Evolutionary conservation across 1,140 invertebrate species (phyloP).

Genomic region (Physella acuta): DNA sequence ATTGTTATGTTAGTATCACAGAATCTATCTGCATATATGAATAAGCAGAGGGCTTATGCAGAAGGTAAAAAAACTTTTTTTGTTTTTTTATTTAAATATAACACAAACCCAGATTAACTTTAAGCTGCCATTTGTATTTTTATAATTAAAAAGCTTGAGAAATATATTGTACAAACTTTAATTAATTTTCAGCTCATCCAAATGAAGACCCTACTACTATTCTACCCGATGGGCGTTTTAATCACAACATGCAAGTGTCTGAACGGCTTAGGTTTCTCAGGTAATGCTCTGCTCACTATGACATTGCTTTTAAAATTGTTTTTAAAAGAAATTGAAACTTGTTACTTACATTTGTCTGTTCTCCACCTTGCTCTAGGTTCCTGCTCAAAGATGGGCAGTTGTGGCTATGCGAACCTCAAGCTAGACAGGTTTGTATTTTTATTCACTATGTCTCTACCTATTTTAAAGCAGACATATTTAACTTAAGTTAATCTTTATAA

Average conservation of each 20-base stretch:
- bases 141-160: too few species aligned
- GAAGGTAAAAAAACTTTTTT: slow-evolving; percentile 65
- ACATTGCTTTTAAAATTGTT: not conserved
- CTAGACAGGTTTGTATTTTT: slow-evolving; percentile 74
- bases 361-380: too few species aligned
- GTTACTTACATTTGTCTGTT: too few species aligned
- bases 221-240: slow-evolving; percentile 85
- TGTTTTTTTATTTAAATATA: too few species aligned
- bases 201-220: slow-evolving; percentile 80
- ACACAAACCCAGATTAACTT: too few species aligned
- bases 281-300: slow-evolving; percentile 63
- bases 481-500: too few species aligned
- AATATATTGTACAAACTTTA: too few species aligned
- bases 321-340: not conserved
- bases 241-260: slow-evolving; percentile 88
- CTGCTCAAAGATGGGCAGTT: slow-evolving; percentile 81
- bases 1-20: slow-evolving; percentile 91
- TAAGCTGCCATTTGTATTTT: too few species aligned
- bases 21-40: slow-evolving; percentile 90
- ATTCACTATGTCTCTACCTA: too few species aligned
- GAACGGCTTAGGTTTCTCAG: slow-evolving; percentile 92
- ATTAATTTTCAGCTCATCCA: slow-evolving; percentile 67
- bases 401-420: slow-evolving; percentile 94
- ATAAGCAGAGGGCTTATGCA: slow-evolving; percentile 73
- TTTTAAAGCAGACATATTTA: too few species aligned